These are phyloP conservation scores for Hirtodrosophila duncani DNA, from an alignment of 2,888 invertebrate genomes.

Conservation along the genomic window DNA sequence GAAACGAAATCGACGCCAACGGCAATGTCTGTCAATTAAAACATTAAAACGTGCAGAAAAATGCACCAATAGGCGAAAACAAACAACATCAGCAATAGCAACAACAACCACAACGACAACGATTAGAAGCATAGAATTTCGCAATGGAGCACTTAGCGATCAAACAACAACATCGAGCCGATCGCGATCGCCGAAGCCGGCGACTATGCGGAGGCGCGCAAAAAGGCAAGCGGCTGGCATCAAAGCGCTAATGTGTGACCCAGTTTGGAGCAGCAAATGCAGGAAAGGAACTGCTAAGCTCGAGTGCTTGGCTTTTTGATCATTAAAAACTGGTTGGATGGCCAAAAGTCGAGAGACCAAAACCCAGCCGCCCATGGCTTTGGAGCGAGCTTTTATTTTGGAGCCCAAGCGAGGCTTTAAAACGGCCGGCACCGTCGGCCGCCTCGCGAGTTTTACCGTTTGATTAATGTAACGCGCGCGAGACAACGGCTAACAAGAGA, in stretches of 20 bases:
- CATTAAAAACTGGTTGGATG: conserved; percentile 74
- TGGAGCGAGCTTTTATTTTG: conserved; percentile 36
- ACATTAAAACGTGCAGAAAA: conserved; percentile 60
- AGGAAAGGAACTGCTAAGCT: conserved; percentile 65
- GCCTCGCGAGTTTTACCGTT: conserved; percentile 58
- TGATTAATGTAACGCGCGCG: conserved; percentile 54
- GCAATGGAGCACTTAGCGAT: conserved; percentile 68
- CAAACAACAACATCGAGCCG: neutral
- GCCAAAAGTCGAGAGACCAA: conserved; percentile 25
- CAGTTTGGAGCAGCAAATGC: conserved; percentile 56
- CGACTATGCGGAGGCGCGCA: conserved; percentile 2
- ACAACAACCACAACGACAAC: conserved; percentile 43
- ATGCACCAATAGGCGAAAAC: conserved; percentile 37
- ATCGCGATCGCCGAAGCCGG: neutral
- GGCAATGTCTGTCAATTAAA: conserved; percentile 62
- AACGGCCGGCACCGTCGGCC: conserved; percentile 50
- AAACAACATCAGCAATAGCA: conserved; percentile 37
- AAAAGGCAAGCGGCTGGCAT: conserved; percentile 37
- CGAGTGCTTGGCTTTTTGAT: conserved; percentile 48
- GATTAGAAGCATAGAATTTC: conserved; percentile 73
- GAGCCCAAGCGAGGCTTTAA: conserved; percentile 28
- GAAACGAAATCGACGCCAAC: conserved; percentile 34
- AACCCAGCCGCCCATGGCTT: conserved; percentile 40
- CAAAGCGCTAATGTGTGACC: conserved; percentile 67
- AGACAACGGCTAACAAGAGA: conserved; percentile 12